Evolutionary conservation across 2,797 vertebrate genomes (phyloP), one percentile per base, ranked within the genome.

Genomic region (Protosalanx chinensis): DNA sequence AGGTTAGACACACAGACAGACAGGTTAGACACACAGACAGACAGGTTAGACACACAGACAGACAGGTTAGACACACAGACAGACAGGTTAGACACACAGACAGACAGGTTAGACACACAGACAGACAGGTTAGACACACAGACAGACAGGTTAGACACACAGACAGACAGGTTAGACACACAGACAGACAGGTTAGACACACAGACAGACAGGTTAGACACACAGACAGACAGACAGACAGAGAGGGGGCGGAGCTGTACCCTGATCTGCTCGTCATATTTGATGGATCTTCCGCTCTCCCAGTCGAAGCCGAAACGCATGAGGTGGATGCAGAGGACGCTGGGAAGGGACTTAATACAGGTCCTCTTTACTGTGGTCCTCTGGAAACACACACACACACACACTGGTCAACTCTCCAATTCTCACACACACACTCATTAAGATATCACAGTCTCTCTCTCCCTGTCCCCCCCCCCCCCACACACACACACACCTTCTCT

Each of bases 291-390:
- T 0, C 96, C 98, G 0, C 97, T 99, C 79, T 99, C 98, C 98
- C 98, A 99, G 78, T 99, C 98, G 67, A 99, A 99, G 81, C 98
- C 98, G 62, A 99, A 99, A 74, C 98, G 95, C 98, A 99, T 99
- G 61, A 99, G 93, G 81, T 98, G 98, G 80, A 99, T 99, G 67
- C 98, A 98, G 82, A 99, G 88, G 67, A 99, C 94, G 29, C 92
- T 96, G 53, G 98, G 98, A 13, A 99, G 89, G 49, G 96, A 96
- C 82, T 99, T 99, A 80, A 99, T 98, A 63, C 98, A 99, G 0
- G 97, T 99, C 64, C 98, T 93, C 83, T 99, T 99, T 83, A 98
- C 97, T 41, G 98, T 98, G 78, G 96, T 99, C 88, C 97, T 96
- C 98, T 99, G 82, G 56, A 29, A 3, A 13, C 27, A 27, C 65